Percentiles rank a stretch among this genome's conserved stretches.
These are phyloP conservation scores for Cyanistes caeruleus DNA, from an alignment of 2,113 vertebrate genomes.

Conservation along the genomic window DNA sequence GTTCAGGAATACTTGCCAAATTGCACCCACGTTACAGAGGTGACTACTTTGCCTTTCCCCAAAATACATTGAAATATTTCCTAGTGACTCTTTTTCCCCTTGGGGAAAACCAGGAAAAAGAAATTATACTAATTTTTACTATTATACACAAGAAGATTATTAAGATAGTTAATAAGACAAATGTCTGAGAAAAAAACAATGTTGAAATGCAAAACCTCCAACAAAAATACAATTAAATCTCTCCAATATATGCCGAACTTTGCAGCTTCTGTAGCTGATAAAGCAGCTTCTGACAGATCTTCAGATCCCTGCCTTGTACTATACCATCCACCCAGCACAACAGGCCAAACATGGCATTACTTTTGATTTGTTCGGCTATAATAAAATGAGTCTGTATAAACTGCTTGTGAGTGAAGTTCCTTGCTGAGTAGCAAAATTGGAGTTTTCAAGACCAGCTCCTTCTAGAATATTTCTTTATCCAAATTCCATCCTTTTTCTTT, in stretches of 20 bases:
- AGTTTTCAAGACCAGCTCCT: background rate
- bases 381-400: background rate
- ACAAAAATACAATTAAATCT: background rate
- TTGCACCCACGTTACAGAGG: background rate
- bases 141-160: background rate
- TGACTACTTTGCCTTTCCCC: background rate
- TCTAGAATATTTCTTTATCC: background rate
- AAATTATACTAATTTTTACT: background rate
- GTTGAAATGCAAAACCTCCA: background rate
- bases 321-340: background rate
- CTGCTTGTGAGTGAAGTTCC: background rate
- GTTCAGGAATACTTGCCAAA: background rate
- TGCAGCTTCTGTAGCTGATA: background rate
- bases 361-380: background rate
- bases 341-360: background rate
- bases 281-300: background rate
- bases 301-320: background rate
- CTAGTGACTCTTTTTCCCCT: background rate
- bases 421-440: background rate
- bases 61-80: background rate
- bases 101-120: background rate
- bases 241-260: background rate
- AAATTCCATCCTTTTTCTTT: background rate
- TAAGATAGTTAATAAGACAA: background rate
- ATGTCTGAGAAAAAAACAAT: background rate